These are phyloP conservation scores for Heteromurus nitidus DNA, from an alignment of 2,888 invertebrate species.

Conservation along the genomic window DNA sequence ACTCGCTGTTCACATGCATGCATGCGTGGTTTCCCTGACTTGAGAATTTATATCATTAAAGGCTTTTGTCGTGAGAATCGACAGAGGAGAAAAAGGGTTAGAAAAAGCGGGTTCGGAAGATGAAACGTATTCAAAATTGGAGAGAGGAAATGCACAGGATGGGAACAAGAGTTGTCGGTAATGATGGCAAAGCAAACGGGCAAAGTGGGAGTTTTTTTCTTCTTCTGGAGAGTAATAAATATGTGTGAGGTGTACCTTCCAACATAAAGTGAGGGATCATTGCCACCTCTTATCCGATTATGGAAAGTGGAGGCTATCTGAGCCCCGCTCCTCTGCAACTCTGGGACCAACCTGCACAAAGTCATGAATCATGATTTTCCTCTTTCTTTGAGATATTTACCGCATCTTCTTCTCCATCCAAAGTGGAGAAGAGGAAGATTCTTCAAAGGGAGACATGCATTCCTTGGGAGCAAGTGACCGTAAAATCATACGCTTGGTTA, in stretches of 20 bases:
- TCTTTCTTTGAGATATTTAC: conserved; percentile 54
- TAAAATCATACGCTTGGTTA: conserved; percentile 62
- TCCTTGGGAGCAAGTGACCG: conserved; percentile 46
- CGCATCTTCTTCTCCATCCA: conserved; percentile 30
- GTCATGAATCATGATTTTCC: conserved; percentile 64
- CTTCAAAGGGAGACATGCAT: conserved; percentile 33
- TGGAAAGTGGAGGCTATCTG: conserved; percentile 72
- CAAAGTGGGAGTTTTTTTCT: conserved; percentile 18
- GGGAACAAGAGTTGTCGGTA: conserved; percentile 25
- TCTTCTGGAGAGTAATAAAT: conserved; percentile 19
- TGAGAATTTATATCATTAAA: conserved; percentile 54
- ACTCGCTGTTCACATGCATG: too few species aligned
- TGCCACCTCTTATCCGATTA: conserved; percentile 73
- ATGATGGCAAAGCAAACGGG: too few species aligned
- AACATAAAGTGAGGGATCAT: conserved; percentile 72
- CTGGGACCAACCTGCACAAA: conserved; percentile 70
- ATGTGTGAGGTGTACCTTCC: conserved; percentile 70
- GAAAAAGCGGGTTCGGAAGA: conserved; percentile 10
- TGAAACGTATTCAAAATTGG: conserved; percentile 44
- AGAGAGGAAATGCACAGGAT: conserved; percentile 50
- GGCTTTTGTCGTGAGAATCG: conserved; percentile 34
- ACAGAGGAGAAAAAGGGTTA: conserved; percentile 9
- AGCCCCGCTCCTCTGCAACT: conserved; percentile 73
- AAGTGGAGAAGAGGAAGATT: conserved; percentile 2
- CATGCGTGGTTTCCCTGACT: conserved; percentile 29